phyloP scores from a whole-genome alignment of 2,888 invertebrate species.

The Thera britannica region DNA sequence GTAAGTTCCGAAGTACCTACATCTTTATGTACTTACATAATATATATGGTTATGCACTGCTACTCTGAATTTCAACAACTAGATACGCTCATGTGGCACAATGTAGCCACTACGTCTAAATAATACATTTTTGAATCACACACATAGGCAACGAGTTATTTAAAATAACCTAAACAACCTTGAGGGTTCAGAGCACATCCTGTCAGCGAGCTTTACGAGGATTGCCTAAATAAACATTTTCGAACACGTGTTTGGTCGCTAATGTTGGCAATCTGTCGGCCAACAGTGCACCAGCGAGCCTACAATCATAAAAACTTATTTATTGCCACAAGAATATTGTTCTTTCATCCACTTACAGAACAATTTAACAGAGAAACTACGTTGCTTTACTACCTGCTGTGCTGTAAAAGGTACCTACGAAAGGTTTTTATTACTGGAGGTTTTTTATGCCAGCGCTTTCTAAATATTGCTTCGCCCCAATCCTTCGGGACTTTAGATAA shows the following conservation, averaged over 20 bases:
- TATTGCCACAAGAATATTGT: conserved; percentile 68
- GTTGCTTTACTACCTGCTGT: conserved; percentile 69
- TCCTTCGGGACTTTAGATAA: conserved; percentile 67
- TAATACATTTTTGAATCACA: conserved; percentile 26
- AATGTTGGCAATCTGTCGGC: conserved; percentile 59
- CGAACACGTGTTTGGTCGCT: conserved; percentile 72
- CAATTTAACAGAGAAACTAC: conserved; percentile 54
- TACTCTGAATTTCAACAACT: not conserved
- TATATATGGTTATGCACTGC: not conserved
- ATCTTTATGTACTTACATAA: not conserved
- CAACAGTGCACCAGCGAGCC: conserved; percentile 53
- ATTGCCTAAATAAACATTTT: conserved; percentile 81
- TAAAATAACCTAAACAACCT: conserved; percentile 73
- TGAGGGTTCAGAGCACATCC: conserved; percentile 81
- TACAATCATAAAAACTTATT: conserved; percentile 64
- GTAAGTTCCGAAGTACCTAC: no score
- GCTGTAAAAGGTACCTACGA: conserved; percentile 53
- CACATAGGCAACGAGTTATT: conserved; percentile 46
- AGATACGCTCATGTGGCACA: not conserved
- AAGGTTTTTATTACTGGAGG: conserved; percentile 59
- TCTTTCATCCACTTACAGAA: conserved; percentile 64
- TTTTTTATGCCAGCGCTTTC: conserved; percentile 64
- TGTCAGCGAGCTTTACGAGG: conserved; percentile 76
- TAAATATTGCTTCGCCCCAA: conserved; percentile 65
- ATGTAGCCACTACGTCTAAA: conserved; percentile 15